A percentile compares a stretch with the other conserved stretches of the same genome.
Evolutionary conservation across 2,113 vertebrate genomes (phyloP).

Genomic region (Colistium nudipinnis): DNA sequence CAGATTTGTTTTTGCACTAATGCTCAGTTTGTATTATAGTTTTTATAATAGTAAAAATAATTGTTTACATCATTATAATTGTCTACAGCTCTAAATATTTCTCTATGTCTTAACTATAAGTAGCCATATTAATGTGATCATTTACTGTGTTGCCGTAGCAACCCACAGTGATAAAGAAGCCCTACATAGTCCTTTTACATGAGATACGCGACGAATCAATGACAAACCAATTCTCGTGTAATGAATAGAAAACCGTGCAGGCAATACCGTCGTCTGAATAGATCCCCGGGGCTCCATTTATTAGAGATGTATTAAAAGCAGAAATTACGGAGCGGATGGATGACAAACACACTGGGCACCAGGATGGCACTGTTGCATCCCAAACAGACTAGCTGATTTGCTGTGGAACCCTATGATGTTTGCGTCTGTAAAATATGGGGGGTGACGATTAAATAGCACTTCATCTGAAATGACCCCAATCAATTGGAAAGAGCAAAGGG

Average conservation of each 20-base stretch:
- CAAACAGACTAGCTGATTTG: slow-evolving; percentile 4
- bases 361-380: slow-evolving; percentile 12
- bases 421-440: not conserved
- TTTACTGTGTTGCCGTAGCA: slow-evolving; percentile 40
- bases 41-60: too few species aligned
- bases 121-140: slow-evolving; percentile 19
- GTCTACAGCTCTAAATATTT: not conserved
- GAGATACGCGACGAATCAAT: slow-evolving; percentile 32
- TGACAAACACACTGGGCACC: slow-evolving; percentile 6
- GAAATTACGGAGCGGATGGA: slow-evolving; percentile 29
- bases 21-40: too few species aligned
- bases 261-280: slow-evolving; percentile 24
- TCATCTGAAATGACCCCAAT: slow-evolving; percentile 43
- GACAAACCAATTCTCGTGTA: slow-evolving; percentile 41
- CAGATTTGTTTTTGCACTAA: too few species aligned
- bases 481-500: not conserved
- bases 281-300: slow-evolving; percentile 31
- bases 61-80: too few species aligned
- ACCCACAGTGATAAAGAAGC: slow-evolving; percentile 21
- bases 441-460: slow-evolving; percentile 15
- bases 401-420: not conserved
- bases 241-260: slow-evolving; percentile 53
- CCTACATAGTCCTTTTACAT: slow-evolving; percentile 12
- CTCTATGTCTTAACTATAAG: slow-evolving; percentile 7
- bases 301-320: slow-evolving; percentile 48